A percentile compares a stretch with the other conserved stretches of the same genome.
phyloP scores from a whole-genome alignment of 2,888 invertebrate genomes.

The Papilio gigon region DNA sequence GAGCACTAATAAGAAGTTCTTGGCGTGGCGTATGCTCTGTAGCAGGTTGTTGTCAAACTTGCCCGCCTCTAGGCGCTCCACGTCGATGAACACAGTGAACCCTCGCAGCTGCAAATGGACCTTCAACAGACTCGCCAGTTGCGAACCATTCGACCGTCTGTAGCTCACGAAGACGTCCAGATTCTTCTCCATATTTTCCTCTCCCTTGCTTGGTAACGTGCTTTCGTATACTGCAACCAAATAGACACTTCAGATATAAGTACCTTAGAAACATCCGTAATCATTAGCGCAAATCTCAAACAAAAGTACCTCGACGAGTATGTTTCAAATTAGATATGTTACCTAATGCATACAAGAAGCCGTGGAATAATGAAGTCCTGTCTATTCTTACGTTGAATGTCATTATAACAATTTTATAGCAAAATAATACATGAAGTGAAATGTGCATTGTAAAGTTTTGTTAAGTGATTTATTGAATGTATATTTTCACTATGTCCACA shows the following conservation, averaged over 20 bases:
- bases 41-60: slow-evolving; percentile 99
- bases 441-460: background rate
- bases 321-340: background rate
- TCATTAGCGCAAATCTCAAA: background rate
- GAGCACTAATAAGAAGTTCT: slow-evolving; percentile 97
- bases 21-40: slow-evolving; percentile 97
- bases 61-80: slow-evolving; percentile 98
- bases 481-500: slow-evolving; percentile 21
- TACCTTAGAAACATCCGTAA: background rate
- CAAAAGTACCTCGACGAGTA: background rate
- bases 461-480: background rate
- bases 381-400: background rate
- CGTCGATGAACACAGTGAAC: slow-evolving; percentile 98
- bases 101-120: slow-evolving; percentile 98
- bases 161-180: slow-evolving; percentile 99
- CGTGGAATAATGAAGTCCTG: background rate
- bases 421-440: background rate
- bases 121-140: slow-evolving; percentile 96
- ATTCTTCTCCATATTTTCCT: slow-evolving; percentile 92
- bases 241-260: slow-evolving; percentile 31
- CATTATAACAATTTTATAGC: background rate
- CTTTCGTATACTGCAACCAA: slow-evolving; percentile 83
- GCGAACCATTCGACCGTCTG: slow-evolving; percentile 97
- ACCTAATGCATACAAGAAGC: background rate
- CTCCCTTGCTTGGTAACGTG: slow-evolving; percentile 85